These are phyloP conservation scores for Caenorhabditis sinica DNA, from an alignment of 2,888 invertebrate species.

Conservation along the genomic window DNA sequence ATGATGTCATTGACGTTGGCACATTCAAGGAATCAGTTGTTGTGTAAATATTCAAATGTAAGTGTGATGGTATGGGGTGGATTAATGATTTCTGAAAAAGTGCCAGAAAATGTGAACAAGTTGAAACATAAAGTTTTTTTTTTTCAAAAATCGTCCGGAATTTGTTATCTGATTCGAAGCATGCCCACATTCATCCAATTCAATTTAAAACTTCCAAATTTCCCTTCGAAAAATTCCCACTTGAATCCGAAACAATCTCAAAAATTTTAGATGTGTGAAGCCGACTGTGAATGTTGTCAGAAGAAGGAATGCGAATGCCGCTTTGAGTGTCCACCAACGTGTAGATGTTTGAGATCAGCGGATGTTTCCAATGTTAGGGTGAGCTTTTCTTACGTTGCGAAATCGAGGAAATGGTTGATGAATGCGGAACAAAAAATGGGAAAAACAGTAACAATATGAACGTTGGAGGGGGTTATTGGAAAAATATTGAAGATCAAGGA, in stretches of 20 bases:
- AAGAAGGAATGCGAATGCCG: slow-evolving; percentile 60
- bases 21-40: slow-evolving; percentile 67
- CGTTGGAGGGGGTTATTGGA: no score
- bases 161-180: no score
- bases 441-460: no score
- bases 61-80: slow-evolving; percentile 16
- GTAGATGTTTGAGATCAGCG: slow-evolving; percentile 61
- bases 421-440: no score
- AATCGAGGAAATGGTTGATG: background rate
- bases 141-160: no score
- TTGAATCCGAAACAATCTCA: background rate
- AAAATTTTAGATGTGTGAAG: slow-evolving; percentile 67
- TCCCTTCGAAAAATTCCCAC: background rate
- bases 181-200: no score
- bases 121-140: background rate
- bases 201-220: background rate
- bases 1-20: slow-evolving; percentile 62
- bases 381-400: background rate
- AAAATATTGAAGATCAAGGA: no score
- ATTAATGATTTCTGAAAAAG: no score
- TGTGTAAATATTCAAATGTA: slow-evolving; percentile 75
- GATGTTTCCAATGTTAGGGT: slow-evolving; percentile 52
- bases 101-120: background rate
- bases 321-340: slow-evolving; percentile 64
- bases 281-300: slow-evolving; percentile 68